Conservation (phyloP, 2,113 vertebrate species). For the Taxidea taxus region DNA sequence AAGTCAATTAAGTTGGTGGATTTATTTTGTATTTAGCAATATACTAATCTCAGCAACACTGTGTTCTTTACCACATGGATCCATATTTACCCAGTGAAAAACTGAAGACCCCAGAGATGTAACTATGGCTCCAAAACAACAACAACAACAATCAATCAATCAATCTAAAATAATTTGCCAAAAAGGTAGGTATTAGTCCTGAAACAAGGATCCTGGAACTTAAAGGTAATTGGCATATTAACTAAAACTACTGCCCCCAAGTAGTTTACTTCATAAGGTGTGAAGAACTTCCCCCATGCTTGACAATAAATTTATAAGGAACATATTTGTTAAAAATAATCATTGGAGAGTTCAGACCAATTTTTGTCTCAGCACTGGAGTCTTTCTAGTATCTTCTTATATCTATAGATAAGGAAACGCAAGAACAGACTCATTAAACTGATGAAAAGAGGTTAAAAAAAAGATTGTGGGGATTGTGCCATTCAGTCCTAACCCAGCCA, state of each 20-base stretch:
- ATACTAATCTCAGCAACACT: background rate
- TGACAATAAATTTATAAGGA: background rate
- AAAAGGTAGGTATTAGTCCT: background rate
- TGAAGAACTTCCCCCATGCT: too few relatives aligned
- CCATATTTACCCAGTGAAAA: background rate
- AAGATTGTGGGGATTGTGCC: background rate
- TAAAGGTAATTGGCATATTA: background rate
- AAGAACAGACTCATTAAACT: background rate
- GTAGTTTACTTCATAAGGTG: background rate
- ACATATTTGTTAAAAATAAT: background rate
- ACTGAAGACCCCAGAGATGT: background rate
- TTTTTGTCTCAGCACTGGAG: background rate
- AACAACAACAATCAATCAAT: background rate
- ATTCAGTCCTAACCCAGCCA: background rate
- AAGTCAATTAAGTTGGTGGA: too few relatives aligned
- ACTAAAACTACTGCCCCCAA: background rate
- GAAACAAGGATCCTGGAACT: background rate
- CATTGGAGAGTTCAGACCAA: background rate
- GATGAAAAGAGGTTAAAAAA: background rate
- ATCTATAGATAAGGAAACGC: background rate
- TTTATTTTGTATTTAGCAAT: background rate
- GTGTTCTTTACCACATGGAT: background rate
- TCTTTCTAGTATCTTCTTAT: background rate
- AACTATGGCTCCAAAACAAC: background rate
- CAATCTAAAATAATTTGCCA: background rate